These are phyloP conservation scores for Euspilapteryx auroguttella DNA, from an alignment of 2,888 invertebrate species.

Conservation along the genomic window DNA sequence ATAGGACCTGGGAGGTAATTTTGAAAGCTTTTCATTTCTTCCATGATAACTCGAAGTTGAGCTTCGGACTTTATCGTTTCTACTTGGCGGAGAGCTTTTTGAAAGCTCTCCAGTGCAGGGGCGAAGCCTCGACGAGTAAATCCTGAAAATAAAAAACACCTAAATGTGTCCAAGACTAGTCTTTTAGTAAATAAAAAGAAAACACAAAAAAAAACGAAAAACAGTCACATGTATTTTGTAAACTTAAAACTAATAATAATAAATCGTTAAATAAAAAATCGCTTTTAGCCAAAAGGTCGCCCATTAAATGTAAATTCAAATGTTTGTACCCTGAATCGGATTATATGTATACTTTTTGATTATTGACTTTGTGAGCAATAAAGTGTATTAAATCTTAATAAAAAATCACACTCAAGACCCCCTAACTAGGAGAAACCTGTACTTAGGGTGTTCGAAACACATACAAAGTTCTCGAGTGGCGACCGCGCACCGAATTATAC, in stretches of 20 bases:
- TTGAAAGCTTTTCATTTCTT: slow-evolving; percentile 12
- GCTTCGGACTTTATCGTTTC: slow-evolving; percentile 24
- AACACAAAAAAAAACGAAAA: background rate
- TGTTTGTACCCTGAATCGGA: too few species aligned
- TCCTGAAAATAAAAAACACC: slow-evolving; percentile 30
- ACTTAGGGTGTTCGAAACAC: too few species aligned
- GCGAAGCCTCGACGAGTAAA: slow-evolving; percentile 13
- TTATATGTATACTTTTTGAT: too few species aligned
- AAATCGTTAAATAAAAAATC: background rate
- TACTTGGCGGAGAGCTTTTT: slow-evolving; percentile 22
- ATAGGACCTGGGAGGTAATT: slow-evolving; percentile 56
- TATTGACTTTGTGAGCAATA: too few species aligned
- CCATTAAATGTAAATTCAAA: too few species aligned
- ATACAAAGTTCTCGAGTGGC: too few species aligned
- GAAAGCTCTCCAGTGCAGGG: slow-evolving; percentile 19
- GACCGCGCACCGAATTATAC: too few species aligned
- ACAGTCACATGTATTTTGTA: slow-evolving; percentile 17
- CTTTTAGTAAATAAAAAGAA: background rate
- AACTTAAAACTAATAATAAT: background rate
- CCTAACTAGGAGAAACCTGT: too few species aligned
- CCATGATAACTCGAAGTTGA: slow-evolving; percentile 18
- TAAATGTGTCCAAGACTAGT: slow-evolving; percentile 42
- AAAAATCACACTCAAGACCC: too few species aligned
- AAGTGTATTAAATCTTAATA: too few species aligned
- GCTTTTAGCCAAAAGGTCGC: too few species aligned